Percentiles rank a stretch among this genome's conserved stretches.
Evolutionary conservation across 2,113 vertebrate genomes (phyloP).

Genomic region (Crotophaga sulcirostris): DNA sequence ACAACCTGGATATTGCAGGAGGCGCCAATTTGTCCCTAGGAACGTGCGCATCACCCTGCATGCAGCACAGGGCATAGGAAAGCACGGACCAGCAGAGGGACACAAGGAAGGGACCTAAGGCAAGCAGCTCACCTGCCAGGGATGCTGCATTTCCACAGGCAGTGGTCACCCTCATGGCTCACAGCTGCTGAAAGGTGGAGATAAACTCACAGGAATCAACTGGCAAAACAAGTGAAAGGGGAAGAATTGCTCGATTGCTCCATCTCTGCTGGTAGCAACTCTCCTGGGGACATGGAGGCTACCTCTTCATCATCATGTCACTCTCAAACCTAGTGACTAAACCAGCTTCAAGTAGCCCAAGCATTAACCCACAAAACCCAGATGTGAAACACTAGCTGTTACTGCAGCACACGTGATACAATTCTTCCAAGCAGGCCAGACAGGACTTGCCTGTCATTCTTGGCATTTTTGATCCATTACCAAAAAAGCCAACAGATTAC

Average conservation of each 20-base stretch:
- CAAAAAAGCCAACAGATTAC: not conserved
- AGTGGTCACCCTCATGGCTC: not conserved
- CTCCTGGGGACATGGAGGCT: not conserved
- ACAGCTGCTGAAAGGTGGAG: not conserved
- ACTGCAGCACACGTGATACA: not conserved
- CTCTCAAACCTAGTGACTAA: not conserved
- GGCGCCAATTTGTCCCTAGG: not conserved
- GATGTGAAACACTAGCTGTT: not conserved
- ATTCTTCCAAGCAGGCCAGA: not conserved
- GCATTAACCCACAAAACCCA: not conserved
- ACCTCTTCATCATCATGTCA: not conserved
- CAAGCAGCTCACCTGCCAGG: not conserved
- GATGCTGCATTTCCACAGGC: not conserved
- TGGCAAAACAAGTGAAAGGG: not conserved
- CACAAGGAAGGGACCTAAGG: not conserved
- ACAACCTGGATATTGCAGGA: not conserved
- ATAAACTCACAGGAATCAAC: not conserved
- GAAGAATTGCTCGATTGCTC: not conserved
- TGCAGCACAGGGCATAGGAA: not conserved
- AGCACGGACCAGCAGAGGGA: not conserved
- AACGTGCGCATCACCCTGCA: rapidly evolving
- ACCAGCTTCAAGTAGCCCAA: not conserved
- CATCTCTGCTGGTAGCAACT: not conserved
- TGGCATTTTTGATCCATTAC: not conserved
- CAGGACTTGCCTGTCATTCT: not conserved